Evolutionary conservation across 2,888 invertebrate genomes (phyloP), one percentile per base, ranked within the genome.

Genomic region (Zaprionus obscuricornis): DNA sequence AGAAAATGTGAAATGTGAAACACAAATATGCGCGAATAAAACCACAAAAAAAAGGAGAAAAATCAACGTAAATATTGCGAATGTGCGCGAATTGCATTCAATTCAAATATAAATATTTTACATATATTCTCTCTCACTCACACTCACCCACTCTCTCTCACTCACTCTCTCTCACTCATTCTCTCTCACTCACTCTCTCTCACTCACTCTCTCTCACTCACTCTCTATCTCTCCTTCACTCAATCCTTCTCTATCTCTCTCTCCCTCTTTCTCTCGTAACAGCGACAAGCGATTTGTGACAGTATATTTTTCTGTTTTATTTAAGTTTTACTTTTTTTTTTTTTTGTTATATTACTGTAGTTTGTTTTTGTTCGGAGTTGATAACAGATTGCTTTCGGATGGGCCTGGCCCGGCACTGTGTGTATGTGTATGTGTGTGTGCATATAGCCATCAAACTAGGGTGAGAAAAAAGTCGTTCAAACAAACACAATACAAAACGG

Each of bases 401-500:
- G 65, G 73, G 54, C 29, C 56, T 45, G 77, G 73, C 50, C 54
- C 46, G 62, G 75, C 66, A 63, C 51, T 46, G 42, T 24, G 51
- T 8, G 26, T 36, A 42, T n/a, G n/a, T n/a, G 2, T 18, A 1
- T n/a, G 18, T 36, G 40, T 36, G 65, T 64, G 67, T 66, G 73
- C 34, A 39, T 27, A 37, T 24, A 40, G 58, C 56, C 65, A 64
- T 46, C 69, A 46, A 57, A 85, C 86, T 84, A 79, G 78, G 78
- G 78, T 79, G 78, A 81, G 78, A 79, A 79, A 79, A 78, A 86
- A 64, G 69, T 40, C 74, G 78, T 49, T 43, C 77, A 86, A 81
- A 69, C 85, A 86, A 86, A 86, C 63, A 84, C 59, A 74, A 60
- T n/a, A n/a, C n/a, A n/a, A 24, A 31, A 39, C 17, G 6, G 26